These are phyloP conservation scores for Acyrthosiphon pisum DNA, from an alignment of 1,140 invertebrate species.

Conservation along the genomic window DNA sequence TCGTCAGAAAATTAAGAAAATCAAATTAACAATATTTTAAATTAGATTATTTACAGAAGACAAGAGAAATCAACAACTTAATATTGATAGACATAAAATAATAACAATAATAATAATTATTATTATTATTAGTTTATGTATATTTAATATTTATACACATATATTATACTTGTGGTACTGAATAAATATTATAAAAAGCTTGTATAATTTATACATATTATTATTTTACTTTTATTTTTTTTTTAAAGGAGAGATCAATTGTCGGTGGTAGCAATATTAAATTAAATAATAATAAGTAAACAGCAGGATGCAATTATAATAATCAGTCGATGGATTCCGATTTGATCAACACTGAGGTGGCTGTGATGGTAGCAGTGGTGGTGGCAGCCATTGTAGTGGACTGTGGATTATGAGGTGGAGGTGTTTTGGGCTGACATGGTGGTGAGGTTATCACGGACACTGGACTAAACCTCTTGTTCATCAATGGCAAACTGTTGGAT, in stretches of 20 bases:
- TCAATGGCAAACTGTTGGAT: conserved; percentile 18
- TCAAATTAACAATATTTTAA: conserved; percentile 46
- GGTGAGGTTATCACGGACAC: conserved; percentile 62
- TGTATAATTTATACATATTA: conserved; percentile 38
- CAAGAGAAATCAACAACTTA: conserved; percentile 35
- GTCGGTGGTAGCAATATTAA: conserved; percentile 53
- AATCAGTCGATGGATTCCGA: conserved; percentile 56
- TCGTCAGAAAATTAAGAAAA: conserved; percentile 49
- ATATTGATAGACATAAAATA: conserved; percentile 29
- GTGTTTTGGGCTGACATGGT: conserved; percentile 17
- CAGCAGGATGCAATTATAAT: conserved; percentile 1
- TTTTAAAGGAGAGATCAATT: conserved; percentile 51
- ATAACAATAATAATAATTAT: conserved; percentile 12
- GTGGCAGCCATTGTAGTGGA: background rate
- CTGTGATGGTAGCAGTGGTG: background rate
- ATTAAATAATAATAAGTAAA: conserved; percentile 44
- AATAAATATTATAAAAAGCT: conserved; percentile 48
- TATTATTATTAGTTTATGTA: background rate
- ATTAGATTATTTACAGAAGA: conserved; percentile 42
- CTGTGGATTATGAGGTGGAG: background rate
- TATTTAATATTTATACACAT: background rate
- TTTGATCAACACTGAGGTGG: conserved; percentile 53
- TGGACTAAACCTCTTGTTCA: conserved; percentile 60
- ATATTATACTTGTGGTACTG: conserved; percentile 32
- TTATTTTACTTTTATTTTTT: conserved; percentile 35